phyloP scores from a whole-genome alignment of 2,888 invertebrate species.

The Agriopis leucophaearia region DNA sequence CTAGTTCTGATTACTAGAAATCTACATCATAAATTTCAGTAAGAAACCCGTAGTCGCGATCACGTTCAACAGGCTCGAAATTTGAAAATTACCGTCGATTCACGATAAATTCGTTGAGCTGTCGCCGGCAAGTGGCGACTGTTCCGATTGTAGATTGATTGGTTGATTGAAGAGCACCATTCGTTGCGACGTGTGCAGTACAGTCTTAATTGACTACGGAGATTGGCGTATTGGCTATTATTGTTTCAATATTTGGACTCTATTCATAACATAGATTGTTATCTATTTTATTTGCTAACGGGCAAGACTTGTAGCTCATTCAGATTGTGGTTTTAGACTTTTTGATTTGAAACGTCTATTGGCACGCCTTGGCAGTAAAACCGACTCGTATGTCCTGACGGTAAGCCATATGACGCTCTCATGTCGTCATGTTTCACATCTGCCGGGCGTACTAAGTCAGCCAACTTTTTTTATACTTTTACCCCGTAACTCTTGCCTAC shows the following conservation, averaged over 20 bases:
- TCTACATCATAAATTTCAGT: constrained; percentile 39
- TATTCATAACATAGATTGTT: constrained; percentile 1
- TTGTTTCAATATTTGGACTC: constrained; percentile 51
- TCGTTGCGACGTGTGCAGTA: constrained; percentile 79
- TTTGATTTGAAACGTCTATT: background rate
- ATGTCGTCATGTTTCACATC: no score
- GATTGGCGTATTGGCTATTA: constrained; percentile 77
- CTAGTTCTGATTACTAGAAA: background rate
- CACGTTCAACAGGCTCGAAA: constrained; percentile 79
- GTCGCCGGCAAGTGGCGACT: constrained; percentile 83
- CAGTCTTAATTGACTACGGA: constrained; percentile 83
- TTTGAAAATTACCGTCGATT: constrained; percentile 81
- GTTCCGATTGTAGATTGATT: constrained; percentile 85
- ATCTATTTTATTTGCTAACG: background rate
- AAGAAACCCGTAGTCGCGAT: constrained; percentile 17
- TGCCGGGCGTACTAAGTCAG: no score
- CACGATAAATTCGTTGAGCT: constrained; percentile 83
- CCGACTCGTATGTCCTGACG: no score
- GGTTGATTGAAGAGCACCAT: constrained; percentile 85
- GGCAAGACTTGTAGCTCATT: background rate
- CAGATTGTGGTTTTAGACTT: background rate
- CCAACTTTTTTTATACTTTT: no score
- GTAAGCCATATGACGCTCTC: no score
- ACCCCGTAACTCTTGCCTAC: no score
- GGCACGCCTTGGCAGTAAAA: no score